A percentile compares a stretch with the other conserved stretches of the same genome.
phyloP scores from a whole-genome alignment of 2,888 invertebrate species.

The Allacma fusca region DNA sequence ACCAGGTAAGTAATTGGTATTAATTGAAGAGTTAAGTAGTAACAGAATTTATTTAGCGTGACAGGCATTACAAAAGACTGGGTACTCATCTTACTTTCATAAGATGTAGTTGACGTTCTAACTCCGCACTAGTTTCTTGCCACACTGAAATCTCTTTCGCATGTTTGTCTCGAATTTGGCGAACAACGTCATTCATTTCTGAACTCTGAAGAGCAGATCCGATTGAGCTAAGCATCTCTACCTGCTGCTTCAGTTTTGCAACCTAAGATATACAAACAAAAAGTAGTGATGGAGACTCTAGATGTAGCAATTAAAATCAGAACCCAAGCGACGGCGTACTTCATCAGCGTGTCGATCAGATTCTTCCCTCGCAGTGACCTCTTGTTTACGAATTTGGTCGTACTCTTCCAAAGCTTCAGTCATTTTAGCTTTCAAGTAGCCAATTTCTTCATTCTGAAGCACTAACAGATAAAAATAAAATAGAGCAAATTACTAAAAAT shows the following conservation, averaged over 20 bases:
- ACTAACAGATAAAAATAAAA: constrained; percentile 45
- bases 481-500: no score
- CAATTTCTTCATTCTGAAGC: constrained; percentile 53
- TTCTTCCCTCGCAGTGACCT: constrained; percentile 49
- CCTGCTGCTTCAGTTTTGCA: constrained; percentile 53
- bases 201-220: constrained; percentile 57
- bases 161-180: constrained; percentile 57
- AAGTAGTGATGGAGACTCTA: not conserved
- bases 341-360: constrained; percentile 43
- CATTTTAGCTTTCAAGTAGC: constrained; percentile 54
- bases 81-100: constrained; percentile 34
- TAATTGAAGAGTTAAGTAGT: no score
- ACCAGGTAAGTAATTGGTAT: no score
- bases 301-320: no score
- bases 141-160: constrained; percentile 51
- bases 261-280: constrained; percentile 47
- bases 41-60: no score
- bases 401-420: constrained; percentile 57
- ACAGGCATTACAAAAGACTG: no score
- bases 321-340: no score
- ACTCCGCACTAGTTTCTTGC: constrained; percentile 51
- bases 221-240: constrained; percentile 53
- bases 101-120: constrained; percentile 53
- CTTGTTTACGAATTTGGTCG: constrained; percentile 50
- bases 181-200: constrained; percentile 55